These are phyloP conservation scores for Myiopsitta monachus DNA, from an alignment of 2,113 vertebrate species.

Conservation along the genomic window DNA sequence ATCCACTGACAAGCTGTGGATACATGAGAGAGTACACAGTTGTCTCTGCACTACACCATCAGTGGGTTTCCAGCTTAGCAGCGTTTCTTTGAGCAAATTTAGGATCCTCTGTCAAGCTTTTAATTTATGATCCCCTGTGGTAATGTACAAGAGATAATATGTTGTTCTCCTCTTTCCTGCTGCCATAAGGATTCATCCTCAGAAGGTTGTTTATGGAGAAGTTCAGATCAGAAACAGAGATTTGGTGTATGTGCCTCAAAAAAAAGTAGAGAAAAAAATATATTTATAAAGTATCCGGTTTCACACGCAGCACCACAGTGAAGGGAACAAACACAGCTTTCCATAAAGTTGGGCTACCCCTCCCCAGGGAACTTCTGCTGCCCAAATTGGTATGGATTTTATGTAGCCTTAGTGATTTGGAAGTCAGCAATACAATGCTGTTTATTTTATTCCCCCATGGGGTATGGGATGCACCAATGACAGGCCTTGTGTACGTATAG, in stretches of 20 bases:
- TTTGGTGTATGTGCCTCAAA: not conserved
- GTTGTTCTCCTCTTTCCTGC: not conserved
- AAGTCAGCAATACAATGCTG: not conserved
- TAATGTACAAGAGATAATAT: not conserved
- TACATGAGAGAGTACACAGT: rapidly evolving
- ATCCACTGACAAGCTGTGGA: not conserved
- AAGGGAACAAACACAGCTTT: not conserved
- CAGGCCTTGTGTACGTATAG: not conserved
- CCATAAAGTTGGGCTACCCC: not conserved
- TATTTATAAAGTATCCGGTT: not conserved
- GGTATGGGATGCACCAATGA: not conserved
- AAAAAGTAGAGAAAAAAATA: not conserved
- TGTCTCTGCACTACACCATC: not conserved
- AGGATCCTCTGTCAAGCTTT: not conserved
- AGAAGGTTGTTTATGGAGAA: not conserved
- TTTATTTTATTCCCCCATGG: not conserved
- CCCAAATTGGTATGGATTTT: not conserved
- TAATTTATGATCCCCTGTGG: not conserved
- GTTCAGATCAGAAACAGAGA: not conserved
- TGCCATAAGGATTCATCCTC: not conserved
- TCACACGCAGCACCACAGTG: rapidly evolving
- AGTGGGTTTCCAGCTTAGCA: not conserved
- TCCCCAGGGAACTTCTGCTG: not conserved
- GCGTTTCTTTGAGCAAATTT: not conserved
- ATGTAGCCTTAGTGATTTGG: not conserved